Evolutionary conservation across 2,888 invertebrate species (phyloP).

Genomic region (Netelia fuscicornis): DNA sequence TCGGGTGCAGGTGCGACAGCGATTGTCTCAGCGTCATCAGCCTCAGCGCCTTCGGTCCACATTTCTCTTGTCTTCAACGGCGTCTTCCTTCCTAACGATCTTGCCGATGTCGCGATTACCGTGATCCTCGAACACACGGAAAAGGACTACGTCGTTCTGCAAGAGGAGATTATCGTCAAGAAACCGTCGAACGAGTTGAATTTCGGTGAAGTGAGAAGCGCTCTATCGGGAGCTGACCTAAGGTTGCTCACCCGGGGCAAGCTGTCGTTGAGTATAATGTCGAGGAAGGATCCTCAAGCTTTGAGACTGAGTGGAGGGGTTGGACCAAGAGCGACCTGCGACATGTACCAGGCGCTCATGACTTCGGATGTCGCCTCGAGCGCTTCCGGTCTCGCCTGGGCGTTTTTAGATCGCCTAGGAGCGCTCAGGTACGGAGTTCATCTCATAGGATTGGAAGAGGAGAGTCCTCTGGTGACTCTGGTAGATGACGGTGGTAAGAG

Average conservation of each 20-base stretch:
- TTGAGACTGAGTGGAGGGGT: constrained; percentile 90
- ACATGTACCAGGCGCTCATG: constrained; percentile 91
- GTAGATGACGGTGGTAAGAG: constrained; percentile 91
- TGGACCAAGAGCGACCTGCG: constrained; percentile 91
- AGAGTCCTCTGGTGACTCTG: constrained; percentile 88
- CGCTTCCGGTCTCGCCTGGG: constrained; percentile 90
- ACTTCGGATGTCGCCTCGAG: constrained; percentile 86
- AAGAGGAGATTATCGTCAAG: constrained; percentile 88
- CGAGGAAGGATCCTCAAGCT: constrained; percentile 88
- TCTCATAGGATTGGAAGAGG: constrained; percentile 78
- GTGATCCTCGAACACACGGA: constrained; percentile 90
- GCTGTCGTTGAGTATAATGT: constrained; percentile 89
- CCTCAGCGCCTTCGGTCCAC: constrained; percentile 93
- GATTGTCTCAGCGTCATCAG: constrained; percentile 92
- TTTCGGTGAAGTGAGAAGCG: constrained; percentile 91
- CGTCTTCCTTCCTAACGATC: constrained; percentile 89
- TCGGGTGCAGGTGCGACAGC: constrained; percentile 93
- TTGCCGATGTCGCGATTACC: constrained; percentile 89
- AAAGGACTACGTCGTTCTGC: constrained; percentile 90
- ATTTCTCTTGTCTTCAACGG: constrained; percentile 93
- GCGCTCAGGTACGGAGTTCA: constrained; percentile 91
- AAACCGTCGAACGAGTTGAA: constrained; percentile 93
- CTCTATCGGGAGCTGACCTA: constrained; percentile 91
- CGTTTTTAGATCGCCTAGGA: constrained; percentile 92
- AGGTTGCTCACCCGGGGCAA: constrained; percentile 92